Base-by-base conservation (phyloP, 1,140 invertebrate species). In the Meloidogyne exigua region DNA sequence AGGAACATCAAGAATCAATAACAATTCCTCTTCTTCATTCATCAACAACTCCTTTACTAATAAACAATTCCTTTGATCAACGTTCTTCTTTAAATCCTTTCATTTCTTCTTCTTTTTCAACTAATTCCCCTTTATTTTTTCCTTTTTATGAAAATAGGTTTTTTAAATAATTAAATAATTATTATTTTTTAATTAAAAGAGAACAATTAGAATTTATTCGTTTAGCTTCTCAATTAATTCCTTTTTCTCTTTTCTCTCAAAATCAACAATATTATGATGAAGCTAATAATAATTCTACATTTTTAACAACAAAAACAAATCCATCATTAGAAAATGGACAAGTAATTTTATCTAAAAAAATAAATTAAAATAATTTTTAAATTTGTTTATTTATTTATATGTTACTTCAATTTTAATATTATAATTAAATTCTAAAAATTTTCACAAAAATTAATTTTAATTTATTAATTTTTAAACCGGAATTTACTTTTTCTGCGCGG, bases 211-310 rank as follows among this genome's bases (percentile, higher is more conserved):
- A 73, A 64, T 73, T 73, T 73, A 39, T 65, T 15, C 57, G 72
- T 32, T 32, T 73, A 57, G 72, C 72, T 36, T 62, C 72, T 12
- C 72, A 73, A 32, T 32, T 73, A 36, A 23, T 65, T 23, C 72
- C 72, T 23, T 73, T 73, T 64, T 73, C 72, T 28, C 25, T 73
- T 28, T 73, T 73, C 13, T 65, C 42, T 21, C 72, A 57, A 25
- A n/a, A 57, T 21, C 69, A 71, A 21, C 69, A 71, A 28, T n/a
- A 71, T 18, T 49, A 39, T 7, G 15, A 70, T 70, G 68, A 57
- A 26, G 18, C 15, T 15, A 44, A 13, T 44, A 44, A 44, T 44
- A 57, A 57, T 57, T 57, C 49, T 9, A 57, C 4, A 32, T 32
- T 65, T 3, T 73, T 28, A 7, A 65, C 42, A 73, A 65, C 42